These are phyloP conservation scores for Rafetus swinhoei DNA, from an alignment of 2,113 vertebrate species.

Conservation along the genomic window DNA sequence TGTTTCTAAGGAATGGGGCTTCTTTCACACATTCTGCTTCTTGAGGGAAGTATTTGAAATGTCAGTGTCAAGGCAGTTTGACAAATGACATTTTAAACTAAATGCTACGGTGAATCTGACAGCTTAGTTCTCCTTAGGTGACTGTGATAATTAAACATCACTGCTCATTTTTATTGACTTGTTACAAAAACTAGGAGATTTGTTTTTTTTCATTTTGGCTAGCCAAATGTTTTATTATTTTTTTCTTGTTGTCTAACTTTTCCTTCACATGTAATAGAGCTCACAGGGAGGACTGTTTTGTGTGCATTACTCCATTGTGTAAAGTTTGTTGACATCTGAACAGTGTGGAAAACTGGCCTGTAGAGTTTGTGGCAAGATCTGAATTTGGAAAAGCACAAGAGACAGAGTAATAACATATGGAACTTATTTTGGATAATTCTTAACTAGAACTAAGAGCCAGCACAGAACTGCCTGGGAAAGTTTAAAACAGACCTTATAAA, in stretches of 20 bases:
- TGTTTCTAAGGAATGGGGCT: not conserved
- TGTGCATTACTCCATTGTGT: constrained; percentile 18
- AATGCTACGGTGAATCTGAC: constrained; percentile 6
- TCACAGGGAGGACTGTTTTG: constrained; percentile 59
- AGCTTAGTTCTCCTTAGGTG: not conserved
- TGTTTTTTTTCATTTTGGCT: constrained; percentile 10
- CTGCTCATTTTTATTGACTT: not conserved
- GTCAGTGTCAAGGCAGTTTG: not conserved
- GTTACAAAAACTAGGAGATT: not conserved
- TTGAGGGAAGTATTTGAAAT: not conserved
- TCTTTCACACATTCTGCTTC: rapidly evolving
- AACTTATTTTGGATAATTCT: constrained; percentile 88
- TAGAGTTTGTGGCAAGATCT: constrained; percentile 58
- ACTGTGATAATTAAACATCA: constrained; percentile 9
- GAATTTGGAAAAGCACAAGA: constrained; percentile 59
- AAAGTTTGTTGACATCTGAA: constrained; percentile 67
- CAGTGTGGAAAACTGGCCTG: constrained; percentile 27
- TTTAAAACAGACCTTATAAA: constrained; percentile 82
- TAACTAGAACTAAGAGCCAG: constrained; percentile 77
- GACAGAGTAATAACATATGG: constrained; percentile 80
- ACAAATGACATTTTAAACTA: constrained; percentile 13
- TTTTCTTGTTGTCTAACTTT: constrained; percentile 9
- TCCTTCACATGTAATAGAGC: constrained; percentile 45
- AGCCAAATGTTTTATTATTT: constrained; percentile 38
- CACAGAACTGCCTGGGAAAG: constrained; percentile 83